A percentile compares a stretch with the other conserved stretches of the same genome.
phyloP scores from a whole-genome alignment of 2,797 vertebrate species.

The Loriculus beryllinus region DNA sequence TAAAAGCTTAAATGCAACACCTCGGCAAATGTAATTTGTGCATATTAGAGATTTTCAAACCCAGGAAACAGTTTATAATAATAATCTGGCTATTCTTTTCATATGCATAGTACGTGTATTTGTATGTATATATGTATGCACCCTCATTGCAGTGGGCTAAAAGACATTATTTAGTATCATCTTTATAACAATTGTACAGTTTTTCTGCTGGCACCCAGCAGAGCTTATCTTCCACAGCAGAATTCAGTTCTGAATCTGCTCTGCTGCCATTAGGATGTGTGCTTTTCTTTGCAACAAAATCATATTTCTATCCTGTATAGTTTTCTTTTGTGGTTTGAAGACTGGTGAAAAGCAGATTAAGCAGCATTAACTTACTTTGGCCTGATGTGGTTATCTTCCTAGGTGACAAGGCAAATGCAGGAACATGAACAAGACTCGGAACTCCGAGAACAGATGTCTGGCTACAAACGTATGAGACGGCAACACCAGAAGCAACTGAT shows the following conservation, averaged over 20 bases:
- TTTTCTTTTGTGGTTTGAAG: conserved; percentile 16
- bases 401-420: conserved; percentile 99
- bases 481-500: conserved; percentile 98
- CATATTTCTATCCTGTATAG: not conserved
- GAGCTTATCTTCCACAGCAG: conserved; percentile 27
- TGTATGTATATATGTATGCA: not conserved
- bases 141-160: not conserved
- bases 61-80: not conserved
- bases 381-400: conserved; percentile 29
- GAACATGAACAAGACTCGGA: conserved; percentile 98
- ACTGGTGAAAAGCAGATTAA: conserved; percentile 27
- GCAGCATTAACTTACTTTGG: conserved; percentile 13
- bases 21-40: not conserved
- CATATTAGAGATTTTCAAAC: not conserved
- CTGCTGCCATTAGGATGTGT: conserved; percentile 8
- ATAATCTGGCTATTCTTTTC: not conserved
- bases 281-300: not conserved
- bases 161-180: not conserved
- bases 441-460: conserved; percentile 96
- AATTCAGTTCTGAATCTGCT: conserved; percentile 35
- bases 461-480: conserved; percentile 97
- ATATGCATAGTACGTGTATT: not conserved
- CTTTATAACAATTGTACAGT: not conserved
- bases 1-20: not conserved
- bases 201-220: not conserved